phyloP scores from a whole-genome alignment of 2,888 invertebrate species.

The Serripes groenlandicus region DNA sequence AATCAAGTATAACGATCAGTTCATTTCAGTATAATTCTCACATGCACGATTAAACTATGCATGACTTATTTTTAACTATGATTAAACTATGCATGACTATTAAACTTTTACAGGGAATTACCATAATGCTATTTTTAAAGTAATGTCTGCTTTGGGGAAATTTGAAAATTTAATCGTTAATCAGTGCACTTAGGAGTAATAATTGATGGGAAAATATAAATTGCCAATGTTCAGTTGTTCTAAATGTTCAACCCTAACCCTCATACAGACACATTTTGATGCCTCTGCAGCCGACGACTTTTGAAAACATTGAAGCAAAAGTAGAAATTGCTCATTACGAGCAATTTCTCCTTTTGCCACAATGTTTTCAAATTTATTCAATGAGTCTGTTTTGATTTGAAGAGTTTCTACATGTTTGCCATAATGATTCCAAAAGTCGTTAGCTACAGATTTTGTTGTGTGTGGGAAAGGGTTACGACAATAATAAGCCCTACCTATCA shows the following conservation, averaged over 20 bases:
- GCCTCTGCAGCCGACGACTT: background rate
- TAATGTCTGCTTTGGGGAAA: too few relatives aligned
- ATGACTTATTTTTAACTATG: too few relatives aligned
- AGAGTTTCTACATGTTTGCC: background rate
- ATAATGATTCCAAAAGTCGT: background rate
- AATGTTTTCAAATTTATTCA: background rate
- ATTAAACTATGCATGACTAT: too few relatives aligned
- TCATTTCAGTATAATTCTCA: too few relatives aligned
- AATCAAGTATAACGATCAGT: too few relatives aligned
- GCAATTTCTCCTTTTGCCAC: background rate
- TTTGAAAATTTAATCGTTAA: too few relatives aligned
- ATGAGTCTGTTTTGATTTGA: too few relatives aligned
- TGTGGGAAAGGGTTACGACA: background rate
- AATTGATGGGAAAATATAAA: background rate
- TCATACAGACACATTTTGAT: background rate
- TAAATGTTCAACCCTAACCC: background rate
- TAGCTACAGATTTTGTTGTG: background rate
- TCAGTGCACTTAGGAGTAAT: too few relatives aligned
- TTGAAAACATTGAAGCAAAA: background rate
- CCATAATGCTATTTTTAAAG: too few relatives aligned
- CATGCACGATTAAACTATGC: too few relatives aligned
- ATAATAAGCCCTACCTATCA: background rate
- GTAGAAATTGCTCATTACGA: background rate
- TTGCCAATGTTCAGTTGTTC: background rate
- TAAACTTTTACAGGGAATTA: too few relatives aligned